Evolutionary conservation across 2,113 vertebrate species (phyloP), one percentile per base, ranked within the genome.

Genomic region (Aspidoscelis tigris): DNA sequence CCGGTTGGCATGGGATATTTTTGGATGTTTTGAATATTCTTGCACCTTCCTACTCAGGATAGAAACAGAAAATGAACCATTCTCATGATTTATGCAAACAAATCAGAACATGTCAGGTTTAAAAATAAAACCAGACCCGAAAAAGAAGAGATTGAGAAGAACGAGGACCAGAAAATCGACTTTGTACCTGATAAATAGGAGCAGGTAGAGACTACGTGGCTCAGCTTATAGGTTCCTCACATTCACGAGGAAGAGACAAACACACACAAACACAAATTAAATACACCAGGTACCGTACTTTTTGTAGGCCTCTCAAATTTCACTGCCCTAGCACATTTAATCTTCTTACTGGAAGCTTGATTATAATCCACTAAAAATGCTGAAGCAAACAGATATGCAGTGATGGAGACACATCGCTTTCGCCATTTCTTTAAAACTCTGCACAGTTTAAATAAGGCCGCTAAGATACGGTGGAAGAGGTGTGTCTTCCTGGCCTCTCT

Each of bases 271-370:
- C 12, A 61, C 70, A 78, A 84, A 84, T 83, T 80, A 33, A 84
- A 90, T 64, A 87, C 92, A 87, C 84, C 87, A 82, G 79, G 58
- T 21, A 80, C 65, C 18, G 79, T 89, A 90, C 53, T 84, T 91
- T 89, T 65, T 33, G 81, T 55, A 53, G 55, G 85, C 73, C 91
- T 92, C 93, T 91, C 87, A 94, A 92, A 91, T 95, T 94, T 95
- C 88, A 85, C 86, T 84, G 84, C 90, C 87, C 89, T 93, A 88
- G 89, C 92, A 92, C 91, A 75, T 92, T 90, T 89, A 95, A 97
- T 96, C 96, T 95, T 92, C 95, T 96, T 95, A 94, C 64, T 43
- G 70, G 88, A 92, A 92, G 90, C 88, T 89, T 77, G 39, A 41
- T 88, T 87, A 88, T 94, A 95, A 96, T 94, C 92, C 91, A 76